Conservation (phyloP, 1,140 invertebrate species). For the Helicoverpa zea region DNA sequence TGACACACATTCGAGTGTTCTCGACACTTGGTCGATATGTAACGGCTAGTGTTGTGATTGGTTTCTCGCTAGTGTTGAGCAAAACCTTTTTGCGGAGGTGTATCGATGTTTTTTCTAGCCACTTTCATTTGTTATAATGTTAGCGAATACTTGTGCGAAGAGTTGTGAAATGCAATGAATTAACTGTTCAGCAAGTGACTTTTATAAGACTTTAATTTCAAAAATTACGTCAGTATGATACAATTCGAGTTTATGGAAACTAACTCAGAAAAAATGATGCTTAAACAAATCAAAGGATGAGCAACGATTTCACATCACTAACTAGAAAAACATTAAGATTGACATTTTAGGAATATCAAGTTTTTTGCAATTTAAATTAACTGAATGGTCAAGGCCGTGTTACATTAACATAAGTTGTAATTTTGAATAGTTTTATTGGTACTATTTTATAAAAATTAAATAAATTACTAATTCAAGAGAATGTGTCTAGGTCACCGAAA, state of each 20-base stretch:
- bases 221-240: too few relatives aligned
- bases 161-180: too few relatives aligned
- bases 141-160: not conserved
- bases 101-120: not conserved
- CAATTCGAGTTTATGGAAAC: too few relatives aligned
- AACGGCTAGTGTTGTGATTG: slow-evolving; percentile 39
- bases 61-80: not conserved
- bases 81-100: not conserved
- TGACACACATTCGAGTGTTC: slow-evolving; percentile 37
- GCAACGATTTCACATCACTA: slow-evolving; percentile 1
- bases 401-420: slow-evolving; percentile 15
- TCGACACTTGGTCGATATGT: slow-evolving; percentile 31
- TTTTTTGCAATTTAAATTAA: slow-evolving; percentile 54
- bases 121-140: not conserved
- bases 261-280: not conserved
- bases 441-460: not conserved
- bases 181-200: too few relatives aligned
- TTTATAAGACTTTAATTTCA: too few relatives aligned
- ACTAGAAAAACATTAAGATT: slow-evolving; percentile 28
- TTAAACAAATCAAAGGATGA: not conserved
- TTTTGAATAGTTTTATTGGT: not conserved
- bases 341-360: slow-evolving; percentile 50
- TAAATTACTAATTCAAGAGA: not conserved
- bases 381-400: slow-evolving; percentile 54
- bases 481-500: not conserved